Percentiles rank a stretch among this genome's conserved stretches.
These are phyloP conservation scores for Acronicta aceris DNA, from an alignment of 2,888 invertebrate species.

Conservation along the genomic window DNA sequence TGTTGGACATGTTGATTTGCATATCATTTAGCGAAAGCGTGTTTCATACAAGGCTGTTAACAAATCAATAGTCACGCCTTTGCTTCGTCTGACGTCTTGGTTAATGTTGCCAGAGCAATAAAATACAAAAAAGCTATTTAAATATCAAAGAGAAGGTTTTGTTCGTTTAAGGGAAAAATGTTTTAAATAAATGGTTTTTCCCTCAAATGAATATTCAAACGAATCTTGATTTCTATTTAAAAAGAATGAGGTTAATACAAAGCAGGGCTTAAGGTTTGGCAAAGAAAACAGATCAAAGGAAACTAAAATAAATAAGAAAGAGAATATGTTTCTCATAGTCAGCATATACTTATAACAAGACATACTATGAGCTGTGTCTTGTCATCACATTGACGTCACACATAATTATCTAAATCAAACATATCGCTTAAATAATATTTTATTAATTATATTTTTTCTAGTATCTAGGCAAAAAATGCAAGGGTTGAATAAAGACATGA, in stretches of 20 bases:
- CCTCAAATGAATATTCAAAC: conserved; percentile 2
- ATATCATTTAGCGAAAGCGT: conserved; percentile 77
- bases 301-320: neutral
- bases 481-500: too few species aligned
- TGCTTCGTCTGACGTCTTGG: conserved; percentile 41
- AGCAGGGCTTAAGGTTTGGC: neutral
- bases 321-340: too few species aligned
- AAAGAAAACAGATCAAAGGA: neutral
- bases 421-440: too few species aligned
- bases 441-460: too few species aligned
- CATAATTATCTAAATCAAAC: too few species aligned
- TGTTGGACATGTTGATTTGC: conserved; percentile 60
- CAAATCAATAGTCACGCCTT: conserved; percentile 65
- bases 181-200: neutral
- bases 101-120: conserved; percentile 22
- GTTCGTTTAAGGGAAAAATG: neutral
- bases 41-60: conserved; percentile 73
- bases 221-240: conserved; percentile 6
- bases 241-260: neutral
- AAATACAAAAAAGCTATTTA: conserved; percentile 7
- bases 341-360: too few species aligned
- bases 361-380: too few species aligned
- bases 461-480: too few species aligned
- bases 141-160: conserved; percentile 9
- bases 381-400: too few species aligned